Percentiles rank a stretch among this genome's conserved stretches.
Conservation (phyloP, 1,140 invertebrate genomes). For the Rhagoletis pomonella region DNA sequence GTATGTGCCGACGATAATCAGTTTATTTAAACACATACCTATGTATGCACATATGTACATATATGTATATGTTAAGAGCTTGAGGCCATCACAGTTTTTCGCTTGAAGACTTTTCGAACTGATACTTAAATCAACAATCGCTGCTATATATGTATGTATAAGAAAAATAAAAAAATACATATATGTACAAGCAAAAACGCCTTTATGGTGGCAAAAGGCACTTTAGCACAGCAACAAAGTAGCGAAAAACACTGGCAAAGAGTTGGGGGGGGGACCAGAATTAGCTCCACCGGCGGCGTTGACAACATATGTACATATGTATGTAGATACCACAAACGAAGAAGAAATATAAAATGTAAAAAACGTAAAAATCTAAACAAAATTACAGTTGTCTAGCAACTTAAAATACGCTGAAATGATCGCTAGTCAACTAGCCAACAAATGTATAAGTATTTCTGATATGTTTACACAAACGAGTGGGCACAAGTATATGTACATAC, state of each 20-base stretch:
- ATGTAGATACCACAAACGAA: background rate
- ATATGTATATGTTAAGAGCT: background rate
- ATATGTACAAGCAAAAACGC: background rate
- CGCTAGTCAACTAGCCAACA: background rate
- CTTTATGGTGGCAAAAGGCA: background rate
- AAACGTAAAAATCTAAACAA: background rate
- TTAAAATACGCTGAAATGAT: background rate
- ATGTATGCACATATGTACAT: background rate
- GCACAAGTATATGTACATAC: background rate
- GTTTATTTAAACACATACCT: too few relatives aligned
- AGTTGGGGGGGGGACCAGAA: background rate
- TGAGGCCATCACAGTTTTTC: background rate
- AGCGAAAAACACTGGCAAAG: background rate
- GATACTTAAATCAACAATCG: background rate
- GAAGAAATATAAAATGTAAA: background rate
- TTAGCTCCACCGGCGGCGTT: background rate
- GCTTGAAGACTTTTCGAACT: background rate
- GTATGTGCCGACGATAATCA: too few relatives aligned
- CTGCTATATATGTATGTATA: background rate
- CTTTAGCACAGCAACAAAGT: conserved; percentile 31
- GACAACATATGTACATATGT: background rate
- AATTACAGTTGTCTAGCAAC: conserved; percentile 3
- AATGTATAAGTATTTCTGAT: background rate
- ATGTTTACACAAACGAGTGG: background rate
- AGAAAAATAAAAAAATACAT: background rate